phyloP scores from a whole-genome alignment of 2,113 vertebrate species.

The Podiceps cristatus region DNA sequence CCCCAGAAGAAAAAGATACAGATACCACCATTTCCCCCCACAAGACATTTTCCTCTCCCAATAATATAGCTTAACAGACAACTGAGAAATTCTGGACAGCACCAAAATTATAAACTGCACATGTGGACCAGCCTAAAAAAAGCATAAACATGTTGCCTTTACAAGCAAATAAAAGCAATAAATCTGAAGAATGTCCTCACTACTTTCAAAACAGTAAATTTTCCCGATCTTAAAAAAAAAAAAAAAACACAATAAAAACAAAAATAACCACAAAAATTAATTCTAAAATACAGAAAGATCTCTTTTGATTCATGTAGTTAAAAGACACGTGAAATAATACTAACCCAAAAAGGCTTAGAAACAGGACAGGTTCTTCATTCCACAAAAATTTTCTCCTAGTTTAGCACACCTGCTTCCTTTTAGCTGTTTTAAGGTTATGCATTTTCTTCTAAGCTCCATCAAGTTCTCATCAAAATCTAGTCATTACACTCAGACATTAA shows the following conservation, averaged over 20 bases:
- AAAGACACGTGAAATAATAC: neutral
- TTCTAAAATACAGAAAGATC: neutral
- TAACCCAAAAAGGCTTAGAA: conserved; percentile 9
- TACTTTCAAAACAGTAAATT: neutral
- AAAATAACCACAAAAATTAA: neutral
- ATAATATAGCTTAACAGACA: neutral
- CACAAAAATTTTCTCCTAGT: conserved; percentile 7
- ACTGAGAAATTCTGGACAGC: neutral
- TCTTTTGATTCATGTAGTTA: neutral
- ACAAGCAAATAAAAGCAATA: neutral
- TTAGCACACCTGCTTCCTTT: conserved; percentile 65
- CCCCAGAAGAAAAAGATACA: neutral
- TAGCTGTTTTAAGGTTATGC: conserved; percentile 59
- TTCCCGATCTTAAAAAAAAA: neutral
- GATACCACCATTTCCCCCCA: neutral
- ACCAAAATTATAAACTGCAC: neutral
- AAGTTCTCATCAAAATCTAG: conserved; percentile 66
- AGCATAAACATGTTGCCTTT: neutral
- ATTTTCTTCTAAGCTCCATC: conserved; percentile 54
- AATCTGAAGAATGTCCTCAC: neutral
- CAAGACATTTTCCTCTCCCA: neutral
- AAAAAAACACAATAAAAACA: neutral
- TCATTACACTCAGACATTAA: conserved; percentile 72
- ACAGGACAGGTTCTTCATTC: conserved; percentile 38
- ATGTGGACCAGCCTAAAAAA: neutral